Percentiles rank a stretch among this genome's conserved stretches.
phyloP scores from a whole-genome alignment of 2,797 vertebrate species.

The Lateolabrax maculatus region DNA sequence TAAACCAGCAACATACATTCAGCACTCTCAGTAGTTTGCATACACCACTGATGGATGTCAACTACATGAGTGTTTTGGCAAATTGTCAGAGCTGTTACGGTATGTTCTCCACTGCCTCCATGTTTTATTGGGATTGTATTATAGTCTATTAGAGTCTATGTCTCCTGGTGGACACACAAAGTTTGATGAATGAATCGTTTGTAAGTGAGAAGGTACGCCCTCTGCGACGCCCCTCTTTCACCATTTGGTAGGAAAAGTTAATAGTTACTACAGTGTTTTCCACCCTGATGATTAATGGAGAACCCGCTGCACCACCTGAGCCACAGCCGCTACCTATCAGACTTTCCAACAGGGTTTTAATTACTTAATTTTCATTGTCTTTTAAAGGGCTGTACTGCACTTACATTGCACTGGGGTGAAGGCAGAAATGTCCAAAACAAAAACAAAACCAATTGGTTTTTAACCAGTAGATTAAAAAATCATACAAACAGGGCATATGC shows the following conservation, averaged over 20 bases:
- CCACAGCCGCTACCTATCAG: neutral
- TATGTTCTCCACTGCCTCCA: neutral
- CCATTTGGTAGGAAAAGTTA: neutral
- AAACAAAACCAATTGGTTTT: too few species aligned
- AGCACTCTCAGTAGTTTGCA: too few species aligned
- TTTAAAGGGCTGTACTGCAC: neutral
- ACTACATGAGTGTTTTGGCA: too few species aligned
- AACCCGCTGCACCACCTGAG: neutral
- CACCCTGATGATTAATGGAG: neutral
- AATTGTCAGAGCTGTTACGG: neutral
- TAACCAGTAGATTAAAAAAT: neutral
- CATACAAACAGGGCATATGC: neutral
- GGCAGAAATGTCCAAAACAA: too few species aligned
- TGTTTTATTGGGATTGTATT: slow-evolving; percentile 20
- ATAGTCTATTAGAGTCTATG: slow-evolving; percentile 23
- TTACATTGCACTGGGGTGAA: too few species aligned
- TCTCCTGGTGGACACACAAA: slow-evolving; percentile 12
- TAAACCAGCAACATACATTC: neutral
- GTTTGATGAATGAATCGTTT: slow-evolving; percentile 19
- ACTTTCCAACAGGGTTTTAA: neutral
- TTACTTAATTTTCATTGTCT: slow-evolving; percentile 2
- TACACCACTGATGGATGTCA: neutral
- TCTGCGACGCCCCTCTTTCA: neutral
- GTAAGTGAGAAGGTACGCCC: neutral
- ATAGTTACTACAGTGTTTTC: neutral